Evolutionary conservation across 1,140 invertebrate species (phyloP), one percentile per base, ranked within the genome.

Genomic region (Drosophila sulfurigaster): DNA sequence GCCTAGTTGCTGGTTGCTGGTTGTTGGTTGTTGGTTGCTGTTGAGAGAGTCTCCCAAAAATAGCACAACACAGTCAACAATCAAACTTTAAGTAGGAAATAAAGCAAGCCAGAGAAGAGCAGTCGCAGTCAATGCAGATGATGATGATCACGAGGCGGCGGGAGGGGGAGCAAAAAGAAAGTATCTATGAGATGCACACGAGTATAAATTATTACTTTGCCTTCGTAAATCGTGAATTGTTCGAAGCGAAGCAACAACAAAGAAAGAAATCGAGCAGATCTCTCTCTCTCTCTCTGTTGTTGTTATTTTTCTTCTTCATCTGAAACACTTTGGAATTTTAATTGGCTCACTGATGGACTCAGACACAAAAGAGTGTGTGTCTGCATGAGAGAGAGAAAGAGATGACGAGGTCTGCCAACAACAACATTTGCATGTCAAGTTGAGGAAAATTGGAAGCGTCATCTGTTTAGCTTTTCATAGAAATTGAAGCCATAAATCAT

Each of bases 41-140:
- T 64, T 54, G 60, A 25, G 8, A 63, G 52, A 70, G 58, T 66
- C 66, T 32, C 64, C 81, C 74, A 70, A 81, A 85, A 85, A 85
- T 81, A 85, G 79, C 79, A 63, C 60, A 79, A 38, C 51, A 58
- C 45, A 25, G 20, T 25, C 54, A 48, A 48, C 57, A 85, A 86
- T 81, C 74, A 72, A 71, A 77, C 65, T 74, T 78, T 78, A 73
- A 65, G 83, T 85, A 80, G 82, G 75, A 81, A 85, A 85, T 81
- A 75, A 75, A 65, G 59, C 73, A 65, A 32, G 58, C 25, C 15
- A 68, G 68, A 68, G 68, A 67, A 58, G 64, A 49, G 30, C 46
- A 64, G 67, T 1, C 30, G 51, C 8, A 48, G n/a, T 8, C 48
- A 10, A 13, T 35, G 25, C 15, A 41, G 35, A 30, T 10, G 32